phyloP scores from a whole-genome alignment of 2,888 invertebrate genomes.

The Netelia virgata region DNA sequence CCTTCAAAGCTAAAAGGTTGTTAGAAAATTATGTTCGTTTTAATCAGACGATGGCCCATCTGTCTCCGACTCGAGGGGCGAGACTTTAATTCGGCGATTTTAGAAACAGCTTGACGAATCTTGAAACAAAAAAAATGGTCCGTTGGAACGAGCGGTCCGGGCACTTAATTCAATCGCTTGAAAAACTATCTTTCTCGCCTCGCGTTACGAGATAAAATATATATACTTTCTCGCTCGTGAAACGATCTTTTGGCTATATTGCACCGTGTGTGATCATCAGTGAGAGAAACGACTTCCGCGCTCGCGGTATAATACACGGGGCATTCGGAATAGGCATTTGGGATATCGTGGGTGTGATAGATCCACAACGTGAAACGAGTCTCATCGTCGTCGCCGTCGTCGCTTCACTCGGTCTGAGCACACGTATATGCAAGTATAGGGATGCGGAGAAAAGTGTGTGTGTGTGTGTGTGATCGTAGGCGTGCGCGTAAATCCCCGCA shows the following conservation, averaged over 20 bases:
- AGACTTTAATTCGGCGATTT: not conserved
- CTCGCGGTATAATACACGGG: constrained; percentile 36
- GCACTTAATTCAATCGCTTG: constrained; percentile 58
- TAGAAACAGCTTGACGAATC: constrained; percentile 1
- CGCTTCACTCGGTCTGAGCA: constrained; percentile 4
- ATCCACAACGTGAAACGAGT: constrained; percentile 59
- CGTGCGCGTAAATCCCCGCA: constrained; percentile 68
- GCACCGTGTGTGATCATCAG: constrained; percentile 63
- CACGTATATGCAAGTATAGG: constrained; percentile 17
- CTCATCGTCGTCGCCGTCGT: constrained; percentile 45
- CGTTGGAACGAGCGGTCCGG: constrained; percentile 25
- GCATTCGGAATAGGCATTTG: constrained; percentile 68
- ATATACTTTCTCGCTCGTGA: constrained; percentile 25
- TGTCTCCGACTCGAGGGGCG: too few species aligned
- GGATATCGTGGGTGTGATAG: constrained; percentile 69
- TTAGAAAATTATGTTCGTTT: too few species aligned
- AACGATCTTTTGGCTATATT: constrained; percentile 29
- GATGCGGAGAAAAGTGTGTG: constrained; percentile 42
- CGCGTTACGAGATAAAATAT: constrained; percentile 47
- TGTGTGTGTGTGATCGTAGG: constrained; percentile 63
- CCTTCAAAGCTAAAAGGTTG: too few species aligned
- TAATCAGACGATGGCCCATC: too few species aligned
- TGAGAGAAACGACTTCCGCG: constrained; percentile 68
- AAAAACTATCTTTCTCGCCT: constrained; percentile 38
- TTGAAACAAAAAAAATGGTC: constrained; percentile 17